These are phyloP conservation scores for Teleiodes luculella DNA, from an alignment of 2,888 invertebrate species.

Conservation along the genomic window DNA sequence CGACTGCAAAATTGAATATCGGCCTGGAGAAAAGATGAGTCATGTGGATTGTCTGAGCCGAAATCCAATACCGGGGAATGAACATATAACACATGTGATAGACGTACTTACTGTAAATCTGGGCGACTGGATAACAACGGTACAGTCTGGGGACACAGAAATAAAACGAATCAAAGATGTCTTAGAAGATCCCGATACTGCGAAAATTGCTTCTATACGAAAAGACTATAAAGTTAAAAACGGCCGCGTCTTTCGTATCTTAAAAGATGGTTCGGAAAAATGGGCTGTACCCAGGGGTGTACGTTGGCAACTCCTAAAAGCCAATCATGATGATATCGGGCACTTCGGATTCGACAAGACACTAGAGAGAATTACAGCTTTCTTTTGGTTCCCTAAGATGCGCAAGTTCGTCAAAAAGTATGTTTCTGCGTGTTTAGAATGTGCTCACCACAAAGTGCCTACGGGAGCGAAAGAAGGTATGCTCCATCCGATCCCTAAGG, in stretches of 20 bases:
- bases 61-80: too few species aligned
- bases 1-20: too few species aligned
- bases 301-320: neutral
- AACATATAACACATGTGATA: too few species aligned
- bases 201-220: neutral
- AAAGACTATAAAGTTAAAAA: neutral
- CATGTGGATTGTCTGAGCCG: too few species aligned
- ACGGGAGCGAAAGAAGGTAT: neutral
- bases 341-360: neutral
- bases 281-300: neutral
- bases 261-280: too few species aligned
- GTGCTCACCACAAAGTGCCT: neutral
- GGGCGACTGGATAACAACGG: too few species aligned
- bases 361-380: neutral
- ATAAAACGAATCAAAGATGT: neutral
- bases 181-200: neutral
- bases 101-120: too few species aligned
- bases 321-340: neutral
- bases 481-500: neutral
- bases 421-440: neutral
- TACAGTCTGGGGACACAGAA: neutral
- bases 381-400: neutral
- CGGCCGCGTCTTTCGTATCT: neutral
- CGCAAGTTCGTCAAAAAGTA: neutral
- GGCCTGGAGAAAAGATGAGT: too few species aligned